These are phyloP conservation scores for Spheniscus mendiculus DNA, from an alignment of 2,113 vertebrate genomes.

Conservation along the genomic window DNA sequence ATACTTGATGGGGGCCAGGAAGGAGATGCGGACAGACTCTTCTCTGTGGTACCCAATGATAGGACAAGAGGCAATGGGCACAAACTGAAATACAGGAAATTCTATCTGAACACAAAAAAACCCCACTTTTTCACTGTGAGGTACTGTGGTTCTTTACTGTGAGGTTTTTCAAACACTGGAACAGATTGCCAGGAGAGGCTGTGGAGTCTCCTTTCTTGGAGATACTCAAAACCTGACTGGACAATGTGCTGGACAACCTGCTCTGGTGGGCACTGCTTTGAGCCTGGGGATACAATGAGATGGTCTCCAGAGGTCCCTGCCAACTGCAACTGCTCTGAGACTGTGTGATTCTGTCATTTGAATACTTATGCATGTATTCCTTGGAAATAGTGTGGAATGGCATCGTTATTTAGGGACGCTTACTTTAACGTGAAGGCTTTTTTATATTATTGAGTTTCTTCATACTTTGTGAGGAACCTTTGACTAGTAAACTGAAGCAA, in stretches of 20 bases:
- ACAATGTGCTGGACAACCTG: neutral
- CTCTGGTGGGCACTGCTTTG: neutral
- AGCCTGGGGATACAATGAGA: neutral
- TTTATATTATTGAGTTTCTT: neutral
- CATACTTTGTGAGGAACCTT: neutral
- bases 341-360: neutral
- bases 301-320: neutral
- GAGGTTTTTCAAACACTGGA: neutral
- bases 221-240: neutral
- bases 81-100: neutral
- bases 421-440: neutral
- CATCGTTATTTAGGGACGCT: neutral
- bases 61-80: neutral
- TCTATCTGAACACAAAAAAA: neutral
- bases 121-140: neutral
- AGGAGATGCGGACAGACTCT: neutral
- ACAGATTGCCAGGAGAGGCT: neutral
- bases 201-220: neutral
- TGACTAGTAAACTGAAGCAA: neutral
- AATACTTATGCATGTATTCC: neutral
- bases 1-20: neutral
- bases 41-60: neutral
- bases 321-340: neutral
- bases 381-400: neutral
- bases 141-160: neutral